Conservation (phyloP, 2,888 invertebrate species). For the Chrysolina americana region DNA sequence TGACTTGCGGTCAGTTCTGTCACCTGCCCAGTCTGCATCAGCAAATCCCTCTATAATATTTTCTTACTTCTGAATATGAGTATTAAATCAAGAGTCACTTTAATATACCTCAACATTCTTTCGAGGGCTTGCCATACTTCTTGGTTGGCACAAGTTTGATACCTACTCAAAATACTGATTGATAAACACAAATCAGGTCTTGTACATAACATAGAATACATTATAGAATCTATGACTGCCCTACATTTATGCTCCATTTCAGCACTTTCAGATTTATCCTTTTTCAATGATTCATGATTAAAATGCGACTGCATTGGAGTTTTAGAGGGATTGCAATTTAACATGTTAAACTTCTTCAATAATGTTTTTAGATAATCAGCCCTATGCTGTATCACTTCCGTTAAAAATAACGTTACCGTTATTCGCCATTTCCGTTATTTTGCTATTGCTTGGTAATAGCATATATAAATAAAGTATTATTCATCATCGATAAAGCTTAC, state of each 20-base stretch:
- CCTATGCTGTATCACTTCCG: no score
- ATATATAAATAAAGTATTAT: background rate
- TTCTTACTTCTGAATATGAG: conserved; percentile 34
- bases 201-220: conserved; percentile 42
- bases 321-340: conserved; percentile 14
- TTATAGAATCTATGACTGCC: conserved; percentile 38
- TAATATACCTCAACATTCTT: conserved; percentile 36
- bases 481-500: background rate
- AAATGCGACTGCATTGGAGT: conserved; percentile 24
- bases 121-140: conserved; percentile 11
- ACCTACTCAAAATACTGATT: conserved; percentile 45
- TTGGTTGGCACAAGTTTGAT: conserved; percentile 43
- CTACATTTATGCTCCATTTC: conserved; percentile 38
- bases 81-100: conserved; percentile 42
- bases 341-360: conserved; percentile 17
- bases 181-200: conserved; percentile 39
- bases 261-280: conserved; percentile 29
- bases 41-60: conserved; percentile 29
- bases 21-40: conserved; percentile 42
- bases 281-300: conserved; percentile 15
- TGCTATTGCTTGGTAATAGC: no score
- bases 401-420: no score
- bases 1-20: conserved; percentile 39
- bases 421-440: no score
- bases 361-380: conserved; percentile 14